phyloP scores from a whole-genome alignment of 1,140 invertebrate species.

The Drosophila rufa region DNA sequence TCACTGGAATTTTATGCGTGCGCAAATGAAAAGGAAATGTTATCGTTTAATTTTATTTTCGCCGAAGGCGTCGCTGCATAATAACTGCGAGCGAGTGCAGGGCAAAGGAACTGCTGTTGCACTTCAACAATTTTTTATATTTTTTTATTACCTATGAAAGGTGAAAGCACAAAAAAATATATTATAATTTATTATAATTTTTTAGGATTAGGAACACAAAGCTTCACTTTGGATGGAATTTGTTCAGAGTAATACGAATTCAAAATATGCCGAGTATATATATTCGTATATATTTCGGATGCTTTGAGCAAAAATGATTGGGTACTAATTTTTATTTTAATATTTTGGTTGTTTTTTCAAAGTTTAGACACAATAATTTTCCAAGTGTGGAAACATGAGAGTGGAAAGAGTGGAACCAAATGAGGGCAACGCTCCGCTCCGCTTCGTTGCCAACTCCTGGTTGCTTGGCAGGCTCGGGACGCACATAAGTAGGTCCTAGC shows the following conservation, averaged over 20 bases:
- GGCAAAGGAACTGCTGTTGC: conserved; percentile 15
- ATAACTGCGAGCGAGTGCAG: conserved; percentile 61
- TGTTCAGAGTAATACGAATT: neutral
- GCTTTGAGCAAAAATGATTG: too few species aligned
- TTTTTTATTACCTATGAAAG: neutral
- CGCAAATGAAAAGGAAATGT: conserved; percentile 83
- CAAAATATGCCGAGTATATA: fast-evolving
- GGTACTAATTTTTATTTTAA: neutral
- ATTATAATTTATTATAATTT: too few species aligned
- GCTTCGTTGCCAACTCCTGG: conserved; percentile 12
- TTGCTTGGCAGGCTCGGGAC: conserved; percentile 38
- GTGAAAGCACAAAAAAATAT: neutral
- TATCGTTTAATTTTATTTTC: conserved; percentile 85
- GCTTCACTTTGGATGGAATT: too few species aligned
- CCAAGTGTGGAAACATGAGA: conserved; percentile 1
- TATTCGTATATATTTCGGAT: neutral
- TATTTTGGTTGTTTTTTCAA: neutral
- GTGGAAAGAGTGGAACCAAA: neutral
- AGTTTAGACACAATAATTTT: neutral
- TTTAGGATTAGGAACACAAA: too few species aligned
- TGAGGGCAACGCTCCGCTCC: conserved; percentile 8
- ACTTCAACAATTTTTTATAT: conserved; percentile 12
- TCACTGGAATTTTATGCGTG: conserved; percentile 65
- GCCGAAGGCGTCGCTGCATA: conserved; percentile 71
- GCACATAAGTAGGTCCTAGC: conserved; percentile 68